Conservation (phyloP, 2,888 invertebrate genomes). For the Glyphotaelius pellucidus region DNA sequence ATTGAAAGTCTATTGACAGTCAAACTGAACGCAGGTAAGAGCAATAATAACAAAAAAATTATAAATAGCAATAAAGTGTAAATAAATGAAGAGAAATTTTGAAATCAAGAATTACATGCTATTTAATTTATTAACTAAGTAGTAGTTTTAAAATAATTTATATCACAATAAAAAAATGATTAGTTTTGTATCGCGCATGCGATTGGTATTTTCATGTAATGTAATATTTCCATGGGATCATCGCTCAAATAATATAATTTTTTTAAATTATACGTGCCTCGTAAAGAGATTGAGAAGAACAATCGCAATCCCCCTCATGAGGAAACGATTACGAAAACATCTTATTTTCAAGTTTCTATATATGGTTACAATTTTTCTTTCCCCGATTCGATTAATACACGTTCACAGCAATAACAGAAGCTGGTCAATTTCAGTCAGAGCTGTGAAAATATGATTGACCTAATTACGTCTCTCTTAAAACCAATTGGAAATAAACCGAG, state of each 20-base stretch:
- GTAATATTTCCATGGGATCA: no score
- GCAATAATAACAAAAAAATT: no score
- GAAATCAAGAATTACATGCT: no score
- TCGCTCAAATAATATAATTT: neutral
- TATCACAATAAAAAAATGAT: no score
- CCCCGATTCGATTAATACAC: neutral
- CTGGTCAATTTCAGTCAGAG: neutral
- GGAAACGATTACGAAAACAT: neutral
- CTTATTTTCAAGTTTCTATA: neutral
- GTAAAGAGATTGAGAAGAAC: neutral
- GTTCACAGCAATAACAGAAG: neutral
- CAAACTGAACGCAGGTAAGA: no score
- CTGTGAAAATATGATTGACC: neutral
- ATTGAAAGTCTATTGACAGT: no score
- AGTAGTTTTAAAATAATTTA: no score
- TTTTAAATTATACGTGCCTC: neutral
- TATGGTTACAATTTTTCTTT: neutral
- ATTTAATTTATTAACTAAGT: no score
- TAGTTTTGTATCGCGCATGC: no score
- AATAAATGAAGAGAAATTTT: no score
- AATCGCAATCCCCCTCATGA: neutral
- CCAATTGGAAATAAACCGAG: neutral
- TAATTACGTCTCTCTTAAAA: neutral
- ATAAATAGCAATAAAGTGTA: no score
- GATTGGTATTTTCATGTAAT: no score